Percentiles rank a stretch among this genome's conserved stretches.
phyloP scores from a whole-genome alignment of 2,888 invertebrate genomes.

The Hedya salicella region DNA sequence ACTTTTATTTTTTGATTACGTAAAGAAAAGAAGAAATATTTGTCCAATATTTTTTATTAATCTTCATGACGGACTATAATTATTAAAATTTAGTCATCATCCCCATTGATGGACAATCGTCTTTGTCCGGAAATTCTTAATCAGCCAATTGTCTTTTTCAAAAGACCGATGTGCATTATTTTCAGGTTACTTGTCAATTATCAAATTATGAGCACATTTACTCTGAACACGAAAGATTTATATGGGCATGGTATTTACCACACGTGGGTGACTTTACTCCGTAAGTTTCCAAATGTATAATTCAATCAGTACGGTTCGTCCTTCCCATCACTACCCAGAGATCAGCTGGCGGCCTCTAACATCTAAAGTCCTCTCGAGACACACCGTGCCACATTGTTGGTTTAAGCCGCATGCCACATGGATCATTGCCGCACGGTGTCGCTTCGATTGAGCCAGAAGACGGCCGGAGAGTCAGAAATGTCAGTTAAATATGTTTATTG shows the following conservation, averaged over 20 bases:
- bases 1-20: too few species aligned
- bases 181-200: background rate
- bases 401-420: too few species aligned
- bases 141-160: too few species aligned
- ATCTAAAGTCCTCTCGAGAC: background rate
- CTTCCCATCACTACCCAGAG: constrained; percentile 21
- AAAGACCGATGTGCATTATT: too few species aligned
- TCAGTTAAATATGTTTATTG: background rate
- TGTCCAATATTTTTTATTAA: too few species aligned
- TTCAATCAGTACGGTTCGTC: background rate
- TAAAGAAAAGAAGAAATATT: too few species aligned
- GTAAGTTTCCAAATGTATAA: background rate
- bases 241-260: too few species aligned
- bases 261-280: background rate
- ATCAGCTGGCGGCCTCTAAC: constrained; percentile 7
- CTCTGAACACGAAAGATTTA: too few species aligned
- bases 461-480: constrained; percentile 4
- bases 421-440: background rate
- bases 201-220: background rate
- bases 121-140: too few species aligned
- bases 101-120: too few species aligned
- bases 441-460: constrained; percentile 8
- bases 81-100: too few species aligned
- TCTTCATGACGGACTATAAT: too few species aligned
- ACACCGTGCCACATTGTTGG: background rate